Evolutionary conservation across 2,797 vertebrate genomes (phyloP).

Genomic region (Peromyscus aztecus): DNA sequence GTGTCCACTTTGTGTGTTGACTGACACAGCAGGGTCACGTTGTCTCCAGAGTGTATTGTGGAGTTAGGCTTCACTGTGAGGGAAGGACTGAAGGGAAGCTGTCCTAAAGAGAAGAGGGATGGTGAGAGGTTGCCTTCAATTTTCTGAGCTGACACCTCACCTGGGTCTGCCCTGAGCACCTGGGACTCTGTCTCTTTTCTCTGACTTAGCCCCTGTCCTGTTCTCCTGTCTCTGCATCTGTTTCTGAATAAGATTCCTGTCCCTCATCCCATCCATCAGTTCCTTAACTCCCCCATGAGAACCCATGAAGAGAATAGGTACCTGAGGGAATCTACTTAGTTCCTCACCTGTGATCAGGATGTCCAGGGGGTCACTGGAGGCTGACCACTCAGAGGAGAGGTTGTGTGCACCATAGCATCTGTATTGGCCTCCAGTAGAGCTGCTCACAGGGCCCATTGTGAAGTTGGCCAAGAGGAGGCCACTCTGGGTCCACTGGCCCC

Average conservation of each 20-base stretch:
- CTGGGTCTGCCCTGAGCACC: neutral
- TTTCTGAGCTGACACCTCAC: neutral
- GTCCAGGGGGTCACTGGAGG: neutral
- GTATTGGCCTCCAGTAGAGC: neutral
- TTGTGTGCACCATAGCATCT: neutral
- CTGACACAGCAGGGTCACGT: neutral
- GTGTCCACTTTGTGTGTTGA: fast-evolving
- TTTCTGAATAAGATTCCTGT: no score
- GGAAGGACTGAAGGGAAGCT: fast-evolving
- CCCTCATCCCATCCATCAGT: neutral
- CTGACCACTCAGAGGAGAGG: neutral
- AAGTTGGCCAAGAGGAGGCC: neutral
- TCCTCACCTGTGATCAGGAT: conserved; percentile 54
- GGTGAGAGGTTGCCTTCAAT: neutral
- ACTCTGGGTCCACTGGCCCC: neutral
- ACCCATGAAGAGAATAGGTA: fast-evolving
- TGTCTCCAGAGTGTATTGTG: neutral
- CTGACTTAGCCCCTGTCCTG: neutral
- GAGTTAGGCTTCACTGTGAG: neutral
- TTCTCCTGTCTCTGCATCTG: fast-evolving
- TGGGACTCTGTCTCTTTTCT: neutral
- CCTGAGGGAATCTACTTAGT: fast-evolving
- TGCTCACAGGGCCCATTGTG: neutral
- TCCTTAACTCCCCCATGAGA: neutral
- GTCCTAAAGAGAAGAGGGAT: neutral